phyloP scores from a whole-genome alignment of 1,140 invertebrate species.

The Drosophila erecta region DNA sequence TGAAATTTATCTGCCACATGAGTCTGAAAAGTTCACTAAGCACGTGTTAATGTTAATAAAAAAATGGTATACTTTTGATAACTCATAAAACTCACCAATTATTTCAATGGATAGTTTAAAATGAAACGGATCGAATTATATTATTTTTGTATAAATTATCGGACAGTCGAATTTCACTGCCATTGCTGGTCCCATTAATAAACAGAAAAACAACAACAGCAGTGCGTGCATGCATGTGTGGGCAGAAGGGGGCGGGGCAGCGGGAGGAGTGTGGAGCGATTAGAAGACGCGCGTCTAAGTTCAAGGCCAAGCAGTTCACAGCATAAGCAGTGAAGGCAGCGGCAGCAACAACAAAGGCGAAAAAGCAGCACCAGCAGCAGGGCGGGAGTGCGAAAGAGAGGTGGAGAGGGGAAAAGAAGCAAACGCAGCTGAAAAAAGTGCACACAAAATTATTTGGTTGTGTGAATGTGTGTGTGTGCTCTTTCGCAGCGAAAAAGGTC shows the following conservation, averaged over 20 bases:
- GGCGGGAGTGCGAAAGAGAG: constrained; percentile 3
- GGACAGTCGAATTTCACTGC: neutral
- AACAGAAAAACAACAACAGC: constrained; percentile 21
- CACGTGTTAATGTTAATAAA: no score
- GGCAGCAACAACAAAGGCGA: constrained; percentile 19
- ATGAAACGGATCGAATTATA: no score
- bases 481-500: constrained; percentile 71
- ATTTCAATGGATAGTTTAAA: no score
- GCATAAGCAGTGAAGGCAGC: constrained; percentile 49
- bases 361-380: constrained; percentile 17
- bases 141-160: no score
- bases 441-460: constrained; percentile 46
- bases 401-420: constrained; percentile 9
- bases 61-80: no score
- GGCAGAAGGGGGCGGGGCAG: neutral
- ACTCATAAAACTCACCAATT: no score
- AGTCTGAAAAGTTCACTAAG: no score
- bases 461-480: constrained; percentile 30
- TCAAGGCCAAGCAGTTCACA: constrained; percentile 73
- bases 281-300: constrained; percentile 76
- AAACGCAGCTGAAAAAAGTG: constrained; percentile 67
- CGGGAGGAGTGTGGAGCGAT: constrained; percentile 52
- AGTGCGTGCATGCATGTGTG: constrained; percentile 14
- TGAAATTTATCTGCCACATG: no score
- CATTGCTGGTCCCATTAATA: constrained; percentile 24